Percentiles rank a stretch among this genome's conserved stretches.
Conservation (phyloP, 2,888 invertebrate genomes). For the Meandrusa payeni region DNA sequence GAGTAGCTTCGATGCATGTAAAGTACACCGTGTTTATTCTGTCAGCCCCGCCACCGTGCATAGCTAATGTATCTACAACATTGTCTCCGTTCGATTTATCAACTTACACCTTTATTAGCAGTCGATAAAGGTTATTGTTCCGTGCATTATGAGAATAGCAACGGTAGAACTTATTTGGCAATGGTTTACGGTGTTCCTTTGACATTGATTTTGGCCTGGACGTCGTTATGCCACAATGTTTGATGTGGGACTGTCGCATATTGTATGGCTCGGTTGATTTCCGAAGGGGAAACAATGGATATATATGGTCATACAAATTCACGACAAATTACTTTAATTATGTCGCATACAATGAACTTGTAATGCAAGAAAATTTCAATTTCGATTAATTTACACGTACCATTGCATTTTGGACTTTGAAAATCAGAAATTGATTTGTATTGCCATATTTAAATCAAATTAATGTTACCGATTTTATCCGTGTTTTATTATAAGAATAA, state of each 20-base stretch:
- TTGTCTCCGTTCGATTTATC: constrained; percentile 29
- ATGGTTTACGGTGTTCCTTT: constrained; percentile 59
- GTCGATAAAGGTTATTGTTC: constrained; percentile 42
- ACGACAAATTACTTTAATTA: constrained; percentile 12
- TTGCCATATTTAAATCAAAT: constrained; percentile 1
- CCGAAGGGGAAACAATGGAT: constrained; percentile 20
- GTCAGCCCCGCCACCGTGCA: constrained; percentile 68
- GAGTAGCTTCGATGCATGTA: constrained; percentile 76
- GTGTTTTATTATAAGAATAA: too few relatives aligned
- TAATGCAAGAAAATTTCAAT: constrained; percentile 5
- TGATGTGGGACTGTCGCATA: constrained; percentile 39
- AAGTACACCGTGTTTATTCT: constrained; percentile 76
- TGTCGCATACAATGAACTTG: constrained; percentile 11
- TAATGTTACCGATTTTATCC: too few relatives aligned
- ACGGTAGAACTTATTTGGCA: constrained; percentile 55
- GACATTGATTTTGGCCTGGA: constrained; percentile 68
- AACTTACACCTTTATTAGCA: constrained; percentile 35
- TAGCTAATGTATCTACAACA: constrained; percentile 59
- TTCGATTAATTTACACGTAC: neutral
- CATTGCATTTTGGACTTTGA: neutral
- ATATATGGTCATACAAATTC: constrained; percentile 1
- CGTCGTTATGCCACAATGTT: constrained; percentile 50
- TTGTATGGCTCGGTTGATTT: constrained; percentile 18
- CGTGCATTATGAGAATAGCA: constrained; percentile 30
- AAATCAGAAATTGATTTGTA: neutral